Base-by-base conservation (phyloP, 2,113 vertebrate species). In the Globicephala melas region DNA sequence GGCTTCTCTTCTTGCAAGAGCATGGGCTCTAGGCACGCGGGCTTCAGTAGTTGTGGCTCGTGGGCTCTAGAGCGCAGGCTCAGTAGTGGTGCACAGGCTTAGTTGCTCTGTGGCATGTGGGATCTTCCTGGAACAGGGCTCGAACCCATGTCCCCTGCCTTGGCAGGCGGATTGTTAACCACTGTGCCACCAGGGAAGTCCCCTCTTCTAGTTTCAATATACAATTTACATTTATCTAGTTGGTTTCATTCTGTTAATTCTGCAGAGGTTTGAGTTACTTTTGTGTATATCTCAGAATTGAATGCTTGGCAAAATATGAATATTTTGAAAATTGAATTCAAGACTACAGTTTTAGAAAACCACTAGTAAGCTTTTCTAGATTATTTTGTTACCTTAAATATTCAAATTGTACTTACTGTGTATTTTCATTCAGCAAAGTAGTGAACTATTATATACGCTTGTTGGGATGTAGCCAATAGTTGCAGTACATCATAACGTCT, bases 191-290 rank as follows among this genome's bases (percentile, higher is more conserved):
- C 53, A 53, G 53, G 53, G 53, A 53, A 53, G 53, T 17, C 60
- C 47, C 47, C 63, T 73, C 20, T 58, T 58, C 55, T 79, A 65
- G 5, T 89, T 92, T 79, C 71, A 53, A 62, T 76, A 11, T 74
- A 25, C 26, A 60, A 36, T 74, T 86, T 89, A 67, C 28, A 67
- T 60, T 82, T 77, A 21, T 70, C 85, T 76, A 55, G 25, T 85
- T 97, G 21, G 33, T 95, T 96, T 97, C 65, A 80, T 95, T 55
- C 44, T 88, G 6, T 84, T 89, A 76, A 44, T 95, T 74, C 28
- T 67, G 93, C 50, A 91, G 84, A 76, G 67, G 26, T 74, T 88
- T 53, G 92, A 25, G 38, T 79, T 68, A n/a, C 60, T 84, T 91
- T 80, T 96, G 36, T 94, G 3, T 94, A 31, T 71, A 25, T 94